phyloP scores from a whole-genome alignment of 2,797 vertebrate species.

The Brachymystax lenok region DNA sequence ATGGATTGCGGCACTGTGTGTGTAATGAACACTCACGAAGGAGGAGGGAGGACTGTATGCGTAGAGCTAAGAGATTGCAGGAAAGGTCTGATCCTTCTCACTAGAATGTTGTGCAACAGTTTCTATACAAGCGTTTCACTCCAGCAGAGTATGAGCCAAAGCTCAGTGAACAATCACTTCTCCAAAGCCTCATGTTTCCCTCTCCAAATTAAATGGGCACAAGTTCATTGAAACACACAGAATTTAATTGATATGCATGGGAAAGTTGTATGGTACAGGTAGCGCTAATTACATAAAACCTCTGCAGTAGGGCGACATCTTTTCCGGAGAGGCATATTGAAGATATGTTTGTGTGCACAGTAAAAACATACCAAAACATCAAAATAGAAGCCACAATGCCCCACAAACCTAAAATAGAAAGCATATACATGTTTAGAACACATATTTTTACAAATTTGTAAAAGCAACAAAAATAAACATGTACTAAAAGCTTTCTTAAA shows the following conservation, averaged over 20 bases:
- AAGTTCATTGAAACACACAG: background rate
- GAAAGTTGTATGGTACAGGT: background rate
- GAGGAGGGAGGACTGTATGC: constrained; percentile 1
- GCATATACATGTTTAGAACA: background rate
- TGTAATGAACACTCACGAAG: constrained; percentile 13
- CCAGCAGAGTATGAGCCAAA: constrained; percentile 54
- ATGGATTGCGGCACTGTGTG: constrained; percentile 1
- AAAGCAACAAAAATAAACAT: background rate
- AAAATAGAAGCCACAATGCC: no score
- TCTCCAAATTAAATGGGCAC: background rate
- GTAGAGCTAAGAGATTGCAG: constrained; percentile 2
- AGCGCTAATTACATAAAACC: background rate
- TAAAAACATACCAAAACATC: background rate
- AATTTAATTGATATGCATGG: background rate
- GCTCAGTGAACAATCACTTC: constrained; percentile 7
- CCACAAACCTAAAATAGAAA: background rate
- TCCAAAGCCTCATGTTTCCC: background rate
- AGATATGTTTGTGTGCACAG: background rate
- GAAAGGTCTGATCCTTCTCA: constrained; percentile 47
- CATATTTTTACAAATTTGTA: background rate
- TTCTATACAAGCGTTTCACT: constrained; percentile 57
- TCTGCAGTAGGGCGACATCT: background rate
- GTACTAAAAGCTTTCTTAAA: background rate
- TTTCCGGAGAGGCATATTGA: background rate
- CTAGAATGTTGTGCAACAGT: constrained; percentile 58